Percentiles rank a stretch among this genome's conserved stretches.
Conservation (phyloP, 2,113 vertebrate species). For the Euleptes europaea region DNA sequence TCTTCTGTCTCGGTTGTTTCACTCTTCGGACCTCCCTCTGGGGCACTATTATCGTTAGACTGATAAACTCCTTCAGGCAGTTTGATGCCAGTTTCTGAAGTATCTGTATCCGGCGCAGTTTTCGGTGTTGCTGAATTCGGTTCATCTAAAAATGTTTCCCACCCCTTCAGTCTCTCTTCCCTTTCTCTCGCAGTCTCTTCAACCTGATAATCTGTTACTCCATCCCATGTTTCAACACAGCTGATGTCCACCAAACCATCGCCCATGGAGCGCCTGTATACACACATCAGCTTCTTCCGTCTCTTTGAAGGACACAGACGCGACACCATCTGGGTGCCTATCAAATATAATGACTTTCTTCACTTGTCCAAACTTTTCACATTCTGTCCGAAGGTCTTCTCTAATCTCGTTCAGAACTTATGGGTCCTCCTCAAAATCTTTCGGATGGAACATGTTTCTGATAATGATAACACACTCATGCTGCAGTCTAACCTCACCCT, state of each 20-base stretch:
- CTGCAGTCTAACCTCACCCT: conserved; percentile 79
- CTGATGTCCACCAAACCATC: conserved; percentile 95
- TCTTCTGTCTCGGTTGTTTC: conserved; percentile 45
- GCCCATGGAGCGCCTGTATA: conserved; percentile 83
- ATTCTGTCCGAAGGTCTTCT: conserved; percentile 91
- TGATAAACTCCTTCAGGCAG: conserved; percentile 48
- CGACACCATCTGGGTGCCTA: conserved; percentile 93
- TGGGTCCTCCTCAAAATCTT: conserved; percentile 95
- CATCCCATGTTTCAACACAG: conserved; percentile 91
- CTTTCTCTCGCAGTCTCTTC: conserved; percentile 94
- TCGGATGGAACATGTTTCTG: conserved; percentile 97
- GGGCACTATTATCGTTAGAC: conserved; percentile 42
- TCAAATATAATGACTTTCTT: conserved; percentile 97
- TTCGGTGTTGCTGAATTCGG: conserved; percentile 57
- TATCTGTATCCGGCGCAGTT: conserved; percentile 22
- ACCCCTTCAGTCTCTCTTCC: conserved; percentile 92
- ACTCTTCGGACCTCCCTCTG: conserved; percentile 39
- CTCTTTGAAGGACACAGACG: conserved; percentile 93
- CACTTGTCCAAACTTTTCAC: conserved; percentile 94
- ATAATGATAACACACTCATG: conserved; percentile 92
- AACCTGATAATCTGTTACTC: conserved; percentile 94
- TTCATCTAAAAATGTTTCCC: conserved; percentile 83
- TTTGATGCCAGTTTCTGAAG: conserved; percentile 51
- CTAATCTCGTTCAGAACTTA: conserved; percentile 94
- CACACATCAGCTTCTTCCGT: conserved; percentile 86